Conservation (phyloP, 2,888 invertebrate genomes). For the Lepidochrysops patricia region DNA sequence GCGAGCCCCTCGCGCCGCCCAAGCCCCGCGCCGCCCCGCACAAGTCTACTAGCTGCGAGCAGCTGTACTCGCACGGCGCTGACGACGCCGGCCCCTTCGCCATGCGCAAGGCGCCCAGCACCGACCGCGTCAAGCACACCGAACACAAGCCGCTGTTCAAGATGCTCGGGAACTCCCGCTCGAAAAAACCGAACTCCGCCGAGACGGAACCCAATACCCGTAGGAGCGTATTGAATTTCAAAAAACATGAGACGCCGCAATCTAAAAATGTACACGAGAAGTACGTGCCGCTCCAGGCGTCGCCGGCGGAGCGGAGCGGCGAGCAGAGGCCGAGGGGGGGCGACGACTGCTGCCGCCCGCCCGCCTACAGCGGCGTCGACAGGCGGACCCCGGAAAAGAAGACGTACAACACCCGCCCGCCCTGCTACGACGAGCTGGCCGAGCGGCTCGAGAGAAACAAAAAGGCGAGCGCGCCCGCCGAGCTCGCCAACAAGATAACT, state of each 20-base stretch:
- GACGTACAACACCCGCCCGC: slow-evolving; percentile 52
- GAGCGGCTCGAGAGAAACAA: slow-evolving; percentile 64
- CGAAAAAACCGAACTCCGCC: slow-evolving; percentile 51
- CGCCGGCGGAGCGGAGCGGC: slow-evolving; percentile 55
- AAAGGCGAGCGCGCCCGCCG: slow-evolving; percentile 48
- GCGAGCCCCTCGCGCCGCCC: slow-evolving; percentile 55
- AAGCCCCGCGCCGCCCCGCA: slow-evolving; percentile 54
- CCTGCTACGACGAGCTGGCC: slow-evolving; percentile 67
- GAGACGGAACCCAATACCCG: slow-evolving; percentile 55
- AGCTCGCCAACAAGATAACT: slow-evolving; percentile 60
- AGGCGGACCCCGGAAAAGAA: slow-evolving; percentile 53
- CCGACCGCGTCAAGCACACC: slow-evolving; percentile 57
- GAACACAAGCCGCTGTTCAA: slow-evolving; percentile 64
- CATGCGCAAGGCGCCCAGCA: slow-evolving; percentile 65
- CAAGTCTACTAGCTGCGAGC: slow-evolving; percentile 68
- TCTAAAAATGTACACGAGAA: slow-evolving; percentile 63
- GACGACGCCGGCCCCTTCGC: slow-evolving; percentile 52
- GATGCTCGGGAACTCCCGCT: slow-evolving; percentile 56
- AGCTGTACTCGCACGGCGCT: slow-evolving; percentile 57
- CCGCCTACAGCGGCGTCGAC: slow-evolving; percentile 63
- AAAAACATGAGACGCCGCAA: slow-evolving; percentile 46
- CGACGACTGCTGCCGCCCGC: slow-evolving; percentile 60
- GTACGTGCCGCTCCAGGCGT: slow-evolving; percentile 58
- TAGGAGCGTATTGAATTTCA: slow-evolving; percentile 61
- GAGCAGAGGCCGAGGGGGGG: slow-evolving; percentile 60